Evolutionary conservation across 2,113 vertebrate genomes (phyloP), one percentile per base, ranked within the genome.

Genomic region (Mesoclemmys tuberculata): DNA sequence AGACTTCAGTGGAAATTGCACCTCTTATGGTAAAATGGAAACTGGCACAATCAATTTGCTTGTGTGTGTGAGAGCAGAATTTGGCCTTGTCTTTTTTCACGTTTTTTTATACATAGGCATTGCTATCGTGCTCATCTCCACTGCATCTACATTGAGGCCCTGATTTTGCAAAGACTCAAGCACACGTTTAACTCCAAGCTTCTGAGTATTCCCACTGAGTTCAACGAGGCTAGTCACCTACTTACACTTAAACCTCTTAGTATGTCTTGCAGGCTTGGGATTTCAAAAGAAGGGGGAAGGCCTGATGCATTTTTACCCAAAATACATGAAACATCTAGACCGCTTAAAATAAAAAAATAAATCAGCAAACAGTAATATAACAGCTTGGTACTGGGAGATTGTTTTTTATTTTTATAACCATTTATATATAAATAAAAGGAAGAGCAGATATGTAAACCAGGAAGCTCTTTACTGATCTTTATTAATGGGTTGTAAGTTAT

Each of bases 391-490:
- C 38, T 74, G n/a, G n/a, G 38, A 74, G n/a, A 64, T 5, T 14
- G n/a, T 68, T 71, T 52, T 68, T 46, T 35, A 24, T 88, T 46
- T 71, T n/a, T 71, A 71, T 41, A 41, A 74, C 9, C 10, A 74
- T 38, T 22, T 54, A 54, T 41, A 77, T 52, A 78, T 31, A 80
- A 48, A 52, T 82, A 74, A 61, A 88, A 93, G 87, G 88, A 80
- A 89, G 41, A 41, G 51, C 86, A 90, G 78, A n/a, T 52, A 77
- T 22, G 56, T 84, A 94, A 91, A 86, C 86, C 94, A 90, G 89
- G 90, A 93, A 95, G 77, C 77, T 21, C 61, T 95, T 90, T 78
- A 58, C 90, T 41, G 31, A 80, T 89, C 61, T 85, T 90, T 51
- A 46, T 92, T 77, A 56, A 87, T 61, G 14, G 87, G 95, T 87